A percentile compares a stretch with the other conserved stretches of the same genome.
phyloP scores from a whole-genome alignment of 1,140 invertebrate genomes.

The Anthonomus grandis region DNA sequence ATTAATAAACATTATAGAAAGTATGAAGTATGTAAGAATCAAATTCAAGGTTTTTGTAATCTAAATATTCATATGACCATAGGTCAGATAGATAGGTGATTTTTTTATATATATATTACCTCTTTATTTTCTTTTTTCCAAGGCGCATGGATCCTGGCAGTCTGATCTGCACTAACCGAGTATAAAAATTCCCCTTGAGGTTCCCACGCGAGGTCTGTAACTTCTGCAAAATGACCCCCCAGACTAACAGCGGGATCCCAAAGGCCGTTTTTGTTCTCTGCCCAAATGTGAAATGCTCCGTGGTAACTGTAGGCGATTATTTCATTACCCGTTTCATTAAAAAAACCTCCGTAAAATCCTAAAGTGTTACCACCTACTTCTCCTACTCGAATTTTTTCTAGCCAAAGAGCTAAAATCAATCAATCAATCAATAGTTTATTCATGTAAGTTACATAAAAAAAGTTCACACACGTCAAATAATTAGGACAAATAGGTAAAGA shows the following conservation, averaged over 20 bases:
- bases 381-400: slow-evolving; percentile 75
- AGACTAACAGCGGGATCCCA: slow-evolving; percentile 74
- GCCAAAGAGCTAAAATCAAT: slow-evolving; percentile 70
- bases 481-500: too few relatives aligned
- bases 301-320: slow-evolving; percentile 87
- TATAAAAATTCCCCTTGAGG: slow-evolving; percentile 70
- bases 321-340: slow-evolving; percentile 63
- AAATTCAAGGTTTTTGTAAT: too few relatives aligned
- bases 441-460: too few relatives aligned
- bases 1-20: too few relatives aligned
- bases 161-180: slow-evolving; percentile 81
- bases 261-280: slow-evolving; percentile 49
- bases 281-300: slow-evolving; percentile 94
- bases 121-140: slow-evolving; percentile 55
- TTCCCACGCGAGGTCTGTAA: slow-evolving; percentile 87
- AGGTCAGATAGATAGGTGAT: too few relatives aligned
- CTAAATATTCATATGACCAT: too few relatives aligned
- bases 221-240: slow-evolving; percentile 83
- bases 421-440: too few relatives aligned
- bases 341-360: slow-evolving; percentile 88
- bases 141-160: slow-evolving; percentile 83
- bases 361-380: slow-evolving; percentile 91
- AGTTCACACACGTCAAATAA: too few relatives aligned
- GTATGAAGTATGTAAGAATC: too few relatives aligned
- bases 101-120: too few relatives aligned